Evolutionary conservation across 2,888 invertebrate genomes (phyloP), one percentile per base, ranked within the genome.

Genomic region (Aspidapion aeneum): DNA sequence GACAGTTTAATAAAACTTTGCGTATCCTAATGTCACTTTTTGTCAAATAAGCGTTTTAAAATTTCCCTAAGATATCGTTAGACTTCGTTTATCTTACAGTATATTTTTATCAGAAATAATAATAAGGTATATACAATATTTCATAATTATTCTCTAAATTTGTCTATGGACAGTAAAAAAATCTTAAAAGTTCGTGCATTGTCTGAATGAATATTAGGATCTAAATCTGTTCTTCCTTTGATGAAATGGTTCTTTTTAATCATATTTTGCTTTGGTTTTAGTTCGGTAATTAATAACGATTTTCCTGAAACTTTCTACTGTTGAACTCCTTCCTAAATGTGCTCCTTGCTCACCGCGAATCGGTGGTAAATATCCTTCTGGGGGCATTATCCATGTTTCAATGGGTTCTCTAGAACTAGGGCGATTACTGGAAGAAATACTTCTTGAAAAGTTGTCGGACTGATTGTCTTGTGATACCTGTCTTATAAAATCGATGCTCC

Each of bases 241-340:
- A 67, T 63, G 1, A 66, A 66, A 55, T 68, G 68, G 9, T 64
- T 67, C 22, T 63, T 63, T 57, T 63, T 70, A 21, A 69, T 62
- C 20, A 63, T 60, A 51, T 66, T 67, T 55, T 73, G 70, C 56
- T 64, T 71, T 3, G 63, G 51, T 63, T 72, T 73, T 60, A 75
- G 56, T 60, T 74, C 75, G 2, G 68, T 66, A 1, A 75, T 74
- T 48, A 75, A 60, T 18, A 68, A 65, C 18, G 64, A 65, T 35
- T 72, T 74, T 5, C 71, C 73, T 67, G 1, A 71, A 63, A 63
- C 73, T 74, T 16, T 74, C 73, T 3, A 68, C 69, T 49, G 71
- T 66, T 1, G 68, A 66, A 18, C 61, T 52, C 19, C 60, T 61
- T 21, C 48, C 61, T n/a, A 61, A 52, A 19, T 5, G 17, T n/a